These are phyloP conservation scores for Ditylenchus dipsaci DNA, from an alignment of 1,140 invertebrate genomes.

Conservation along the genomic window DNA sequence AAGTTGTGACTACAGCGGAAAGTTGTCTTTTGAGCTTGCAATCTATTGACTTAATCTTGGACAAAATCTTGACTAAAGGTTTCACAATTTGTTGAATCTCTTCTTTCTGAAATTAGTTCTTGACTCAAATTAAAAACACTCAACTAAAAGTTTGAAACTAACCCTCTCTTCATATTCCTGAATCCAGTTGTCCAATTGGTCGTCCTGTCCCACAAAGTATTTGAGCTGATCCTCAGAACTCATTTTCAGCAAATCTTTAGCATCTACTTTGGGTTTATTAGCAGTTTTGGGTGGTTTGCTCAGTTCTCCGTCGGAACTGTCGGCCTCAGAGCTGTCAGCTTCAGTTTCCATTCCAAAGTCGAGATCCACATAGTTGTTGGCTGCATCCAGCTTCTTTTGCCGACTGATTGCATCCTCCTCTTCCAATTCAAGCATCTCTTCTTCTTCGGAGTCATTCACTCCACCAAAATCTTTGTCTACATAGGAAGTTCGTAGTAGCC, in stretches of 20 bases:
- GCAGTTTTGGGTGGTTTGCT: too few relatives aligned
- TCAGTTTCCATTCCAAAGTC: slow-evolving; percentile 3
- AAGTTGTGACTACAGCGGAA: neutral
- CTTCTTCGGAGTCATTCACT: slow-evolving; percentile 35
- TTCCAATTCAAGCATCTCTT: slow-evolving; percentile 40
- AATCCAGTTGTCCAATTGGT: slow-evolving; percentile 1
- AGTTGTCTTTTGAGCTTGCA: slow-evolving; percentile 1
- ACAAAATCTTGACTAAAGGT: neutral
- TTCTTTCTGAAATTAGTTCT: neutral
- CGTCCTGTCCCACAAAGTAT: neutral
- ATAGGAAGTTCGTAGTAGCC: slow-evolving; percentile 36
- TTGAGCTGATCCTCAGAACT: neutral
- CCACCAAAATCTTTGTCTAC: slow-evolving; percentile 36
- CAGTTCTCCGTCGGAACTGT: neutral
- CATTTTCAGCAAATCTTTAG: neutral
- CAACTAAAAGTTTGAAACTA: neutral
- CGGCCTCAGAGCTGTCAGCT: neutral
- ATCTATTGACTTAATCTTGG: neutral
- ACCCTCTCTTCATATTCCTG: slow-evolving; percentile 8
- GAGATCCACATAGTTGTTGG: slow-evolving; percentile 26
- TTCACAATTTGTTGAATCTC: neutral
- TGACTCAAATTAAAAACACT: neutral
- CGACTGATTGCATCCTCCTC: slow-evolving; percentile 32
- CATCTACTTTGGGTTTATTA: neutral
- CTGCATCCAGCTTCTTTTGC: slow-evolving; percentile 27